Percentiles rank a stretch among this genome's conserved stretches.
These are phyloP conservation scores for Bombus fervidus DNA, from an alignment of 1,140 invertebrate genomes.

Conservation along the genomic window DNA sequence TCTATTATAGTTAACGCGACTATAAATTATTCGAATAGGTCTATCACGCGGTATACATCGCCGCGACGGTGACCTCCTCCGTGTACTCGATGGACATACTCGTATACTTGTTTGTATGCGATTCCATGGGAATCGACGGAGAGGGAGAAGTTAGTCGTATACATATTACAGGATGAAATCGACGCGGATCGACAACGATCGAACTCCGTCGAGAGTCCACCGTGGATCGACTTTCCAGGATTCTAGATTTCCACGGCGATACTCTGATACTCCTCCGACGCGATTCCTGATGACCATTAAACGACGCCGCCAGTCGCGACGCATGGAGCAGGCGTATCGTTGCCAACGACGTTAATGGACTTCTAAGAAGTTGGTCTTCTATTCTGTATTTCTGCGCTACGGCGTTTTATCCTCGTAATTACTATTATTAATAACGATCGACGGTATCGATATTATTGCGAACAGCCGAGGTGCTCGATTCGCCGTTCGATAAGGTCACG, in stretches of 20 bases:
- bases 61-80: conserved; percentile 29
- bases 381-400: not conserved
- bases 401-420: conserved; percentile 5
- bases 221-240: conserved; percentile 10
- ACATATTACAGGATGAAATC: not conserved
- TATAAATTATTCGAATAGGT: conserved; percentile 68
- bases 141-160: not conserved
- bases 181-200: conserved; percentile 16
- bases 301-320: not conserved
- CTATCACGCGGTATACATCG: conserved; percentile 56
- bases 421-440: conserved; percentile 48
- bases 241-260: conserved; percentile 28
- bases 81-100: not conserved
- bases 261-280: not conserved
- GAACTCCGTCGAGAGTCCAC: not conserved
- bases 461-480: conserved; percentile 9
- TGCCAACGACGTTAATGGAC: not conserved
- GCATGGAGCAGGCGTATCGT: not conserved
- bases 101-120: not conserved
- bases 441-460: conserved; percentile 35
- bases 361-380: not conserved
- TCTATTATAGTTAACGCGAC: conserved; percentile 57
- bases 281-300: conserved; percentile 7
- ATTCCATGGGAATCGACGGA: conserved; percentile 10
- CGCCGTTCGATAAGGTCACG: conserved; percentile 34